These are phyloP conservation scores for Nesogale talazaci DNA, from an alignment of 2,113 vertebrate species.

Conservation along the genomic window DNA sequence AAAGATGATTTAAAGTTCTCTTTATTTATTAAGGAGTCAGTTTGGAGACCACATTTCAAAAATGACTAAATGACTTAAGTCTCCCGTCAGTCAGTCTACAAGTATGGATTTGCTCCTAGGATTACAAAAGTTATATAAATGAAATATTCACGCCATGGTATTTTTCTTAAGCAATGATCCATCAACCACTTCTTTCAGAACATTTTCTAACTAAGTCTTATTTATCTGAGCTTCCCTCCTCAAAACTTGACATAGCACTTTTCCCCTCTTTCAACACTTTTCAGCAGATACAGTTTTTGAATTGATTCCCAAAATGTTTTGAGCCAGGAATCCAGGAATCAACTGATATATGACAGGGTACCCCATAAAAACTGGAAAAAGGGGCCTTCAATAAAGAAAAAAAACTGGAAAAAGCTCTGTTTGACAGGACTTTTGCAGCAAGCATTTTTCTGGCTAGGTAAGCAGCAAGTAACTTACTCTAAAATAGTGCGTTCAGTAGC, in stretches of 20 bases:
- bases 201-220: background rate
- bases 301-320: background rate
- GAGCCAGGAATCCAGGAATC: conserved; percentile 24
- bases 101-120: background rate
- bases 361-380: too few relatives aligned
- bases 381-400: too few relatives aligned
- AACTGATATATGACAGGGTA: background rate
- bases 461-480: too few relatives aligned
- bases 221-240: background rate
- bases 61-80: too few relatives aligned
- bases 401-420: too few relatives aligned
- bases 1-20: too few relatives aligned
- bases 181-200: background rate
- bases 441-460: too few relatives aligned
- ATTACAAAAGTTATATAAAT: background rate
- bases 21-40: too few relatives aligned
- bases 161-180: background rate
- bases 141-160: background rate
- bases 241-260: background rate
- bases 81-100: background rate
- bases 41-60: too few relatives aligned
- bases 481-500: too few relatives aligned
- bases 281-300: background rate
- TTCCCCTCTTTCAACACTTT: background rate
- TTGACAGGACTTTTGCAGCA: too few relatives aligned